Evolutionary conservation across 2,797 vertebrate genomes (phyloP).

Genomic region (Petrocephalus schoutedeni): DNA sequence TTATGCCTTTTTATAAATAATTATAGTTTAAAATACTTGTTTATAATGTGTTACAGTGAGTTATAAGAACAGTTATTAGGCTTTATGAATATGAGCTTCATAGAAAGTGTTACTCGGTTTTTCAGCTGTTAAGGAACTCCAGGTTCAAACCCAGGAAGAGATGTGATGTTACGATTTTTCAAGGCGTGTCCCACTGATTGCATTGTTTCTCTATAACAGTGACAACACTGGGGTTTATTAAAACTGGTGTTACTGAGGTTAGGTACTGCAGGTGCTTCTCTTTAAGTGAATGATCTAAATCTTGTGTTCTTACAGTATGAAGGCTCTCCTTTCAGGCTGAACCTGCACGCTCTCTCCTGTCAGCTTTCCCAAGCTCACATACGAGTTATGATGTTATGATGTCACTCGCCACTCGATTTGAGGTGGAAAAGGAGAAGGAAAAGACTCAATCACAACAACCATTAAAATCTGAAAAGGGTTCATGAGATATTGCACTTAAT

Average conservation of each 20-base stretch:
- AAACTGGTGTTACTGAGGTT: neutral
- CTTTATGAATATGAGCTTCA: too few relatives aligned
- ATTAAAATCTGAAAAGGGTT: neutral
- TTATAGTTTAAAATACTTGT: too few relatives aligned
- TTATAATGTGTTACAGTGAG: too few relatives aligned
- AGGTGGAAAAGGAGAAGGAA: neutral
- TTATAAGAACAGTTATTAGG: too few relatives aligned
- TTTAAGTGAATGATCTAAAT: neutral
- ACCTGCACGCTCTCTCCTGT: neutral
- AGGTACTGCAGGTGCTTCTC: neutral
- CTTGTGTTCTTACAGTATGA: neutral
- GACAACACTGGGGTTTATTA: neutral
- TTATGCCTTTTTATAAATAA: too few relatives aligned
- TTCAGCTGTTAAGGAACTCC: neutral
- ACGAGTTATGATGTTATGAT: neutral
- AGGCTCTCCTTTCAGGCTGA: neutral
- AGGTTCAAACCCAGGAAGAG: neutral
- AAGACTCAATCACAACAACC: neutral
- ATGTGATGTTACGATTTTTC: neutral
- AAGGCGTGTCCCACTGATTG: neutral
- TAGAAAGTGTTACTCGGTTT: neutral
- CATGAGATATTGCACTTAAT: neutral
- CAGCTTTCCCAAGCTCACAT: neutral
- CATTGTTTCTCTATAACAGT: neutral
- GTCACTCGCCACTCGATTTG: neutral